Conservation (phyloP, 1,140 invertebrate species). For the Lordiphosa clarofinis region DNA sequence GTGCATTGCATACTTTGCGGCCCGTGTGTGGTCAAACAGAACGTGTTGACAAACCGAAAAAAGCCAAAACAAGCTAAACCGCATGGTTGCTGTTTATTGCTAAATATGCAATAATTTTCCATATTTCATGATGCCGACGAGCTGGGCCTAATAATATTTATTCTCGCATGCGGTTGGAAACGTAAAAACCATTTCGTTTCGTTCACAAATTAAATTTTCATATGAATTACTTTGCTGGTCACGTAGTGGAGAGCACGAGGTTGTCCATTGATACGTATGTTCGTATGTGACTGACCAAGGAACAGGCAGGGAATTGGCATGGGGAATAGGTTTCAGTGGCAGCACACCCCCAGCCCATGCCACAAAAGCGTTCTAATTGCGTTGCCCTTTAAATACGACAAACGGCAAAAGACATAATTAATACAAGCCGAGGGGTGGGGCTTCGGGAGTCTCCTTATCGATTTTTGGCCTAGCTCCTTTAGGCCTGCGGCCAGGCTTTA, state of each 20-base stretch:
- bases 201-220: constrained; percentile 73
- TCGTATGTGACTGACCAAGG: constrained; percentile 57
- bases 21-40: constrained; percentile 7
- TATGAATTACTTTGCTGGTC: constrained; percentile 74
- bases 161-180: constrained; percentile 64
- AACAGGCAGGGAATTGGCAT: constrained; percentile 10
- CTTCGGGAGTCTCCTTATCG: constrained; percentile 39
- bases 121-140: constrained; percentile 25
- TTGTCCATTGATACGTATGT: constrained; percentile 69
- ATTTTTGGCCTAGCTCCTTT: constrained; percentile 36
- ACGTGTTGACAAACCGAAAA: constrained; percentile 40
- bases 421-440: constrained; percentile 35
- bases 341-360: not conserved
- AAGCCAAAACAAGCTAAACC: constrained; percentile 48
- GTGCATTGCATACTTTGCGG: constrained; percentile 32
- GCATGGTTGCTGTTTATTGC: constrained; percentile 55
- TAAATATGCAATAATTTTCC: constrained; percentile 57
- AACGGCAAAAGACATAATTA: constrained; percentile 78
- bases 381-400: constrained; percentile 64
- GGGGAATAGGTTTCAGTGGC: constrained; percentile 3
- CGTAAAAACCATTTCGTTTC: constrained; percentile 61
- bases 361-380: constrained; percentile 62
- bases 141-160: constrained; percentile 60
- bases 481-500: constrained; percentile 17
- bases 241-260: constrained; percentile 40